phyloP scores from a whole-genome alignment of 1,140 invertebrate genomes.

The Eulimnadia texana region DNA sequence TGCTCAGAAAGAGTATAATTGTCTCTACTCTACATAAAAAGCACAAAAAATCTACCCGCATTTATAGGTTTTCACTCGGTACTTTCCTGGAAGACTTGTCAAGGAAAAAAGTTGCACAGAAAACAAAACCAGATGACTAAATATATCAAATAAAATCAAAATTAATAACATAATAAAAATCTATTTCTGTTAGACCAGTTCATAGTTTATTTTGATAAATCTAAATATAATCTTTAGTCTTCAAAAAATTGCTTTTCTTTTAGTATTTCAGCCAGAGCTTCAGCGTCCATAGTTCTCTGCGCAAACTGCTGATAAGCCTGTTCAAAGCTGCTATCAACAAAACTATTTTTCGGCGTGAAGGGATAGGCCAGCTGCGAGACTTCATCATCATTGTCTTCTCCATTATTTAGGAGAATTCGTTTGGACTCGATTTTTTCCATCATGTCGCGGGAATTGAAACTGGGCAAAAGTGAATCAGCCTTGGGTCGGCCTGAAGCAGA shows the following conservation, averaged over 20 bases:
- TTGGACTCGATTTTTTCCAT: constrained; percentile 27
- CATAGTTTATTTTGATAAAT: neutral
- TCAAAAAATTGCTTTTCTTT: neutral
- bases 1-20: too few species aligned
- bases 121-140: too few species aligned
- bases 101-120: too few species aligned
- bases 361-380: constrained; percentile 20
- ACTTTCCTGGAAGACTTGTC: too few species aligned
- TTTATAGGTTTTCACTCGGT: too few species aligned
- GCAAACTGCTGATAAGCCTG: constrained; percentile 18
- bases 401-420: constrained; percentile 19
- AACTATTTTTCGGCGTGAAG: constrained; percentile 27
- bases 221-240: neutral
- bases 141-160: too few species aligned
- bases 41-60: too few species aligned
- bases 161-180: neutral
- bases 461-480: constrained; percentile 25
- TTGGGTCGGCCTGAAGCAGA: constrained; percentile 21
- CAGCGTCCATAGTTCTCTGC: constrained; percentile 8
- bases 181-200: neutral
- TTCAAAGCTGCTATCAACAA: constrained; percentile 25
- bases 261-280: constrained; percentile 6
- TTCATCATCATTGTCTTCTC: constrained; percentile 22
- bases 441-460: constrained; percentile 28
- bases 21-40: too few species aligned